Conservation (phyloP, 2,113 vertebrate genomes). For the Podarcis muralis region DNA sequence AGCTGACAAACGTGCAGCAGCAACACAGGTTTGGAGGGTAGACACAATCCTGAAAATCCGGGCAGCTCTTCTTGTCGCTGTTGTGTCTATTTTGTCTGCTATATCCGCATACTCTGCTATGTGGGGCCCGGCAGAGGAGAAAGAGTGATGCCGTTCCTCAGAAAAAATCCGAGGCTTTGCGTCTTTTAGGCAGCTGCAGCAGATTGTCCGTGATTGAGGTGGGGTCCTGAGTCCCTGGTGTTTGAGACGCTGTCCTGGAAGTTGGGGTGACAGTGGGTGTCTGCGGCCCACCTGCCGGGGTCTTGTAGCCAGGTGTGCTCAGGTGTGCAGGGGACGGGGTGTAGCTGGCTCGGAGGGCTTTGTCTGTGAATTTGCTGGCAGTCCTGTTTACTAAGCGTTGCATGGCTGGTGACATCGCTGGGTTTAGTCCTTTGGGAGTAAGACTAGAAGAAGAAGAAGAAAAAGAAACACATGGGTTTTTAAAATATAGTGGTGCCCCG, state of each 20-base stretch:
- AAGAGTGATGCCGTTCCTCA: slow-evolving; percentile 48
- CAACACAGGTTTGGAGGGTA: background rate
- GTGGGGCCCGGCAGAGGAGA: background rate
- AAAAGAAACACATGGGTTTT: background rate
- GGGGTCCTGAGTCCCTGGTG: slow-evolving; percentile 85
- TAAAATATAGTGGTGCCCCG: too few species aligned
- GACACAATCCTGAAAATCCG: background rate
- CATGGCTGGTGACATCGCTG: slow-evolving; percentile 91
- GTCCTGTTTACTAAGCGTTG: slow-evolving; percentile 93
- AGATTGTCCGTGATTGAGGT: slow-evolving; percentile 96
- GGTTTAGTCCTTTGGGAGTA: slow-evolving; percentile 92
- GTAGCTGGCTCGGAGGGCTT: slow-evolving; percentile 94
- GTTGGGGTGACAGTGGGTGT: slow-evolving; percentile 87
- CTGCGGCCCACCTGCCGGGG: slow-evolving; percentile 77
- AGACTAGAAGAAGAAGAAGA: slow-evolving; percentile 79
- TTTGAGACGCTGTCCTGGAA: slow-evolving; percentile 77
- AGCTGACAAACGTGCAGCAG: background rate
- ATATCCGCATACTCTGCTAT: background rate
- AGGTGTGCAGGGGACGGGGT: slow-evolving; percentile 91
- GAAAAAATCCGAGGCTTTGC: slow-evolving; percentile 88
- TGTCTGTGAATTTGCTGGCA: slow-evolving; percentile 95
- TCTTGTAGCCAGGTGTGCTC: slow-evolving; percentile 78
- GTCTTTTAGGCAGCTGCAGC: slow-evolving; percentile 93
- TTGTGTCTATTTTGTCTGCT: background rate
- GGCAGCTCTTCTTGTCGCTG: fast-evolving